Base-by-base conservation (phyloP, 2,797 vertebrate species). In the Premnoplex brunnescens region DNA sequence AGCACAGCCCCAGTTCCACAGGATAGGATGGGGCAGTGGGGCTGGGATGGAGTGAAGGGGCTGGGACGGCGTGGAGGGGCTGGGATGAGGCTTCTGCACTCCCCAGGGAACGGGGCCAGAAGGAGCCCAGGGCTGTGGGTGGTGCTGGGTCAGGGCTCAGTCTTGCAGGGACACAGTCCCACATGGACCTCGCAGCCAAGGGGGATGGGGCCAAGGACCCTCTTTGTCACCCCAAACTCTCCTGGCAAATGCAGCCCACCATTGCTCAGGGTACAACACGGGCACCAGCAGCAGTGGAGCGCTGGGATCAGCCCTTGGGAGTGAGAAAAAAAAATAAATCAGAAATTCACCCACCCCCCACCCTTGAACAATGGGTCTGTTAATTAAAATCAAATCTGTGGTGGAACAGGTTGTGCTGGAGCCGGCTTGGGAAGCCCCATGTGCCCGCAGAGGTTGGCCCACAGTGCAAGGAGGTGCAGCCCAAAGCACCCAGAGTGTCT, bases 401-500 rank as follows among this genome's bases (percentile, higher is more conserved):
- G 96, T 91, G 81, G 87, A 96, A 97, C 95, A 93, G 93, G 88
- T 95, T 97, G 92, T 93, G 91, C 95, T 16, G 12, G 80, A 73
- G 88, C 67, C 1, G 2, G 88, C 90, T 66, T 28, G 0, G 75
- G 92, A 75, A 95, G 84, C 52, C 39, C 62, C 7, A 30, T 34
- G 75, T 60, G 79, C 71, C 59, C 0, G 19, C 7, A 0, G 34
- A 19, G 62, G 16, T 3, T 43, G 80, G 69, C 64, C 23, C 3
- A 2, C 26, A 9, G 22, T 0, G 1, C 60, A 56, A 89, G 80
- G 56, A 73, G 88, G 36, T 1, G 44, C 78, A 91, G 85, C 88
- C 78, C 2, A 1, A 8, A 6, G 67, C 5, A 3, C 43, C 73
- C 16, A 6, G 81, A 39, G 64, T 23, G 44, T 1, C 17, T 89